These are phyloP conservation scores for Xestoiulus laeticollis DNA, from an alignment of 2,888 invertebrate species.

Conservation along the genomic window DNA sequence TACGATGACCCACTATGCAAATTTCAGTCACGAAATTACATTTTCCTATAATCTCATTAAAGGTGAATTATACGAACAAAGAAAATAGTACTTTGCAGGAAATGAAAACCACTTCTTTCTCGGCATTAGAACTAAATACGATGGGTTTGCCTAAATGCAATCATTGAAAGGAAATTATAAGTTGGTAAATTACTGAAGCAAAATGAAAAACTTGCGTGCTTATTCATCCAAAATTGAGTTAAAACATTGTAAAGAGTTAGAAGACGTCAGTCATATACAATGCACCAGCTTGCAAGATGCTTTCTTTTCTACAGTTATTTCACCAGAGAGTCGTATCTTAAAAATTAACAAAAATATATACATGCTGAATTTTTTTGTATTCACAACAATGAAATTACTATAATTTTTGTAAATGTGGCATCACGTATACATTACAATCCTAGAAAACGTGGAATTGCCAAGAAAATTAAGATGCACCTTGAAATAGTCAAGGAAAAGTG, in stretches of 20 bases:
- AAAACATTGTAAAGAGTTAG: neutral
- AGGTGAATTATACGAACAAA: constrained; percentile 42
- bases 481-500: too few species aligned
- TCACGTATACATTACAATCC: too few species aligned
- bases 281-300: neutral
- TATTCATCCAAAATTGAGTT: neutral
- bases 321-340: neutral
- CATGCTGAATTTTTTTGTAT: too few species aligned
- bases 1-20: constrained; percentile 35
- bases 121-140: neutral
- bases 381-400: too few species aligned
- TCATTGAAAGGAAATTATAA: neutral
- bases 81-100: constrained; percentile 43
- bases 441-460: too few species aligned
- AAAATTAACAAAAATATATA: too few species aligned
- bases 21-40: constrained; percentile 31
- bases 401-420: too few species aligned
- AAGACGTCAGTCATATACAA: neutral
- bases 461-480: too few species aligned
- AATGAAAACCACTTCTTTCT: constrained; percentile 25
- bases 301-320: neutral
- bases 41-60: constrained; percentile 46
- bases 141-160: neutral
- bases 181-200: neutral
- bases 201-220: neutral